Conservation (phyloP, 2,113 vertebrate genomes). For the Peucedramus taeniatus region DNA sequence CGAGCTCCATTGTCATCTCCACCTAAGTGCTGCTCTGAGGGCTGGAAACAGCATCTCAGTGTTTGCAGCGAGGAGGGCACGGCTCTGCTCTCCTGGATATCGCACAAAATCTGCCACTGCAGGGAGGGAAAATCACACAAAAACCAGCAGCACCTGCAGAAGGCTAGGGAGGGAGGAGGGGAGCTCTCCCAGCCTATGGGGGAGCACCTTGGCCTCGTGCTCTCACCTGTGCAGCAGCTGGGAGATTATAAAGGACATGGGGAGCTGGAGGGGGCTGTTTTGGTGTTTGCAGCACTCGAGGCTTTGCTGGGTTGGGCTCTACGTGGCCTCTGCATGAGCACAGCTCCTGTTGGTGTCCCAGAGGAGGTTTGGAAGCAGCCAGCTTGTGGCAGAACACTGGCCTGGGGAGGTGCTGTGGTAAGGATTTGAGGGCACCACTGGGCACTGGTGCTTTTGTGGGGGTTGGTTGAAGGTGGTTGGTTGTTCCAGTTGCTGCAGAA, state of each 20-base stretch:
- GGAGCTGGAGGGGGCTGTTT: accelerated
- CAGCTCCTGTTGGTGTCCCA: accelerated
- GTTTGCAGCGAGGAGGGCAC: neutral
- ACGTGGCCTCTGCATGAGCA: accelerated
- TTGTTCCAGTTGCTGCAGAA: accelerated
- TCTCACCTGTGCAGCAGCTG: neutral
- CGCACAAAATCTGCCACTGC: neutral
- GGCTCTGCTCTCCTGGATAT: neutral
- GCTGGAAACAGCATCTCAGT: neutral
- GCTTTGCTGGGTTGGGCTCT: accelerated
- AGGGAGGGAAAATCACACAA: neutral
- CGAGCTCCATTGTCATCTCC: conserved; percentile 2
- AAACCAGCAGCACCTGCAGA: neutral
- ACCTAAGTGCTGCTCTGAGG: conserved; percentile 35
- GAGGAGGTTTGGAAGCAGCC: neutral
- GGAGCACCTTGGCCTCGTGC: neutral
- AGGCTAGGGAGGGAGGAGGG: neutral
- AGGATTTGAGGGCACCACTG: neutral
- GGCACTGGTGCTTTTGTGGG: accelerated
- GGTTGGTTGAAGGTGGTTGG: neutral
- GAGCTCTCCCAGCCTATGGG: neutral
- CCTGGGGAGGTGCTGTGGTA: neutral
- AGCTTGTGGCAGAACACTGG: accelerated
- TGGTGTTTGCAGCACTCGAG: accelerated
- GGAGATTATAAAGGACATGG: neutral